phyloP scores from a whole-genome alignment of 2,888 invertebrate species.

The Lamellibrachia columna region DNA sequence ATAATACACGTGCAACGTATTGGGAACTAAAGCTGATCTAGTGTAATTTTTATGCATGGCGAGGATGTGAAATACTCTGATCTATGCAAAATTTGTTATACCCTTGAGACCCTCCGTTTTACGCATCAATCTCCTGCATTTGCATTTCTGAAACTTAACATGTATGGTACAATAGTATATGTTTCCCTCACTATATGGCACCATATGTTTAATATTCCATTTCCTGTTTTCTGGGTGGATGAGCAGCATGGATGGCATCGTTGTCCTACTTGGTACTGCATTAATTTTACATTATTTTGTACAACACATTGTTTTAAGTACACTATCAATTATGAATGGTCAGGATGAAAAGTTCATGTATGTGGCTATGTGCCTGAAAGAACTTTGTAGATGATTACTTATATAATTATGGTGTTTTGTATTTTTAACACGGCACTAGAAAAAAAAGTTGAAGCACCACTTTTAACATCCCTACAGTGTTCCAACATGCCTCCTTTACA shows the following conservation, averaged over 20 bases:
- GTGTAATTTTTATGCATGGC: too few species aligned
- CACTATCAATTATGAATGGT: background rate
- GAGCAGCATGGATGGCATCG: background rate
- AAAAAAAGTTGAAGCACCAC: background rate
- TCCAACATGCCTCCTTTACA: background rate
- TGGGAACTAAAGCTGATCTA: too few species aligned
- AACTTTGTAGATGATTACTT: background rate
- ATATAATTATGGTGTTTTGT: background rate
- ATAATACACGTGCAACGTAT: too few species aligned
- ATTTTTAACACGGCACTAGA: background rate
- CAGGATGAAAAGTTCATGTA: background rate
- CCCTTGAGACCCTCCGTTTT: too few species aligned
- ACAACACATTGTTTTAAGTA: background rate
- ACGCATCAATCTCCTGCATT: too few species aligned
- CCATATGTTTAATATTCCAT: too few species aligned
- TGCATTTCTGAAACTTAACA: too few species aligned
- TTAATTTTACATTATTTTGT: background rate
- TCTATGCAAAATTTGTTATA: too few species aligned
- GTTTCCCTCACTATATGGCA: too few species aligned
- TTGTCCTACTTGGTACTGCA: background rate
- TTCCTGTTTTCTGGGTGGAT: too few species aligned
- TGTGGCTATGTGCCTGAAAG: background rate
- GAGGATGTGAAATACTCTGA: too few species aligned
- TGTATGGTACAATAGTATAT: too few species aligned
- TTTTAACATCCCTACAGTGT: background rate